Percentiles rank a stretch among this genome's conserved stretches.
These are phyloP conservation scores for Agrochola macilenta DNA, from an alignment of 2,888 invertebrate genomes.

Conservation along the genomic window DNA sequence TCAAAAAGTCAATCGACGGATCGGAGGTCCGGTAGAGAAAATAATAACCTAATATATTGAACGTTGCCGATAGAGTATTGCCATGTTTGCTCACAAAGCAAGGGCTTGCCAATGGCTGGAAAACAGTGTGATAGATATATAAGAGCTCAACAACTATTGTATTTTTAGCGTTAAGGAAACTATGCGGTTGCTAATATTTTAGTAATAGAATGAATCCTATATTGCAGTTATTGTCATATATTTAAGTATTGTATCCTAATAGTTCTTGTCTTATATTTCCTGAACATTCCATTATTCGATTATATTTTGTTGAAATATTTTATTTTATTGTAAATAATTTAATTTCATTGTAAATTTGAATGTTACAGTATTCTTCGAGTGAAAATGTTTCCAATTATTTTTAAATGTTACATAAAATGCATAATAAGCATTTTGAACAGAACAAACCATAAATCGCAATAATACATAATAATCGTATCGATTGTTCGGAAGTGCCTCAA, in stretches of 20 bases:
- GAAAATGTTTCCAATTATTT: slow-evolving; percentile 54
- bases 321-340: slow-evolving; percentile 68
- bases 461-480: slow-evolving; percentile 50
- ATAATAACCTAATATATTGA: slow-evolving; percentile 62
- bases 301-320: slow-evolving; percentile 64
- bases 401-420: slow-evolving; percentile 68
- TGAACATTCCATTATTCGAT: slow-evolving; percentile 81
- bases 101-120: slow-evolving; percentile 84
- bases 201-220: slow-evolving; percentile 79
- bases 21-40: slow-evolving; percentile 56
- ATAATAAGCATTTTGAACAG: slow-evolving; percentile 66
- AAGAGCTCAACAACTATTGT: slow-evolving; percentile 84
- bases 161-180: slow-evolving; percentile 76
- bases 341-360: slow-evolving; percentile 64
- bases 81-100: slow-evolving; percentile 83
- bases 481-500: slow-evolving; percentile 73
- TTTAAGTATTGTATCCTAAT: slow-evolving; percentile 77
- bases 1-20: slow-evolving; percentile 59
- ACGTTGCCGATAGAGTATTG: slow-evolving; percentile 81
- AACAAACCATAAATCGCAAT: slow-evolving; percentile 54
- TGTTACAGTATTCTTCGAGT: slow-evolving; percentile 63
- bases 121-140: slow-evolving; percentile 84
- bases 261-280: slow-evolving; percentile 75
- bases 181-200: slow-evolving; percentile 82
- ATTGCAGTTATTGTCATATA: slow-evolving; percentile 73